Percentiles rank a stretch among this genome's conserved stretches.
These are phyloP conservation scores for Trinorchestia longiramus DNA, from an alignment of 1,140 invertebrate species.

Conservation along the genomic window DNA sequence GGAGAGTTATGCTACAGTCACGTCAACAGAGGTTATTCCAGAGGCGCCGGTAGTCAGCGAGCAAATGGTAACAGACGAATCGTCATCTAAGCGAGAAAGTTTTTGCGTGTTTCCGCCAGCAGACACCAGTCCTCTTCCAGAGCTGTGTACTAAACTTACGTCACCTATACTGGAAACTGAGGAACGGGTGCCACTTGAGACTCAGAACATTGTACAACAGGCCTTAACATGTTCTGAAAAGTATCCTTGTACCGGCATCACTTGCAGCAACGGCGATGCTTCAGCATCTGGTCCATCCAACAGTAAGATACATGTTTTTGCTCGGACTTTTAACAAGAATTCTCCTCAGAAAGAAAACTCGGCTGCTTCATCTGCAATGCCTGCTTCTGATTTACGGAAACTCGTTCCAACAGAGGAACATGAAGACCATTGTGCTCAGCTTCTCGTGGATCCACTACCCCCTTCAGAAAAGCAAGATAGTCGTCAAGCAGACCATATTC, in stretches of 20 bases:
- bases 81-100: not conserved
- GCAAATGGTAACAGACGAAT: not conserved
- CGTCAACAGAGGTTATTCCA: not conserved
- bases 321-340: not conserved
- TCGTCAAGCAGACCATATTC: not conserved
- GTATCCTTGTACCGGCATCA: not conserved
- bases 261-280: not conserved
- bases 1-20: not conserved
- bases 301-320: not conserved
- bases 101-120: not conserved
- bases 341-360: not conserved
- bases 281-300: not conserved
- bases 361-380: not conserved
- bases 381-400: not conserved
- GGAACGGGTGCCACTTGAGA: not conserved
- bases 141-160: not conserved
- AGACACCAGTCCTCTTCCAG: not conserved
- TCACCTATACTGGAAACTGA: not conserved
- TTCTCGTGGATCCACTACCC: not conserved
- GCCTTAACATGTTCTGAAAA: not conserved
- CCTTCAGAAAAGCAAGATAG: not conserved
- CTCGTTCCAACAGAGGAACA: not conserved
- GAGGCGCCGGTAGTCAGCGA: not conserved
- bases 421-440: not conserved
- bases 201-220: not conserved